phyloP scores from a whole-genome alignment of 2,888 invertebrate genomes.

The Eupithecia vulgata region DNA sequence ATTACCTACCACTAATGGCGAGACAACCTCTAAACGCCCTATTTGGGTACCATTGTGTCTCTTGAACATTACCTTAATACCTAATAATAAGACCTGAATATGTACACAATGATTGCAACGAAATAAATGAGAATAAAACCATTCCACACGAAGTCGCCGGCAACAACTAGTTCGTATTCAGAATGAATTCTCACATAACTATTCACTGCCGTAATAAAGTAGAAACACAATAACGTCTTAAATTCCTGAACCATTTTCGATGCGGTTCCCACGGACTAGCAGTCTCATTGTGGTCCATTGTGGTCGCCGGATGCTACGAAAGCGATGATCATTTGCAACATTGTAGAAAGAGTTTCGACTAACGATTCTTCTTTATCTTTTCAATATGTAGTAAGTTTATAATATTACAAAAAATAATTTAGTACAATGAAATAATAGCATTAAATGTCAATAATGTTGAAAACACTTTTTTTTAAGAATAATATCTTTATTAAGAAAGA shows the following conservation, averaged over 20 bases:
- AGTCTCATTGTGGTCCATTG: background rate
- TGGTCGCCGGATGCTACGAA: background rate
- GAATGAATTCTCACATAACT: background rate
- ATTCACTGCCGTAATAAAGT: background rate
- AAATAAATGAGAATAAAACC: too few species aligned
- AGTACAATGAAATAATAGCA: too few species aligned
- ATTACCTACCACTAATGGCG: too few species aligned
- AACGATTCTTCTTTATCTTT: background rate
- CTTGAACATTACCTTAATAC: too few species aligned
- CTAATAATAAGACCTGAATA: too few species aligned
- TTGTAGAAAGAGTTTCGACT: background rate
- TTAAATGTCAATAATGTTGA: too few species aligned
- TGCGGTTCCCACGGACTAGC: background rate
- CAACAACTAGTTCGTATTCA: background rate
- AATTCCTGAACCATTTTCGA: conserved; percentile 3
- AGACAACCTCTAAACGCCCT: too few species aligned
- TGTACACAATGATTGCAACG: too few species aligned
- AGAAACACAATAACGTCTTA: background rate
- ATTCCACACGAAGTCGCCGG: background rate
- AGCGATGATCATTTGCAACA: background rate
- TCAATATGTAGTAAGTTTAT: background rate
- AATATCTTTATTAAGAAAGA: too few species aligned
- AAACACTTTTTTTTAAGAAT: too few species aligned
- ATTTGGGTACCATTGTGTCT: too few species aligned
- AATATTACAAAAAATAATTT: too few species aligned